Conservation (phyloP, 2,113 vertebrate species). For the Hylia prasina region DNA sequence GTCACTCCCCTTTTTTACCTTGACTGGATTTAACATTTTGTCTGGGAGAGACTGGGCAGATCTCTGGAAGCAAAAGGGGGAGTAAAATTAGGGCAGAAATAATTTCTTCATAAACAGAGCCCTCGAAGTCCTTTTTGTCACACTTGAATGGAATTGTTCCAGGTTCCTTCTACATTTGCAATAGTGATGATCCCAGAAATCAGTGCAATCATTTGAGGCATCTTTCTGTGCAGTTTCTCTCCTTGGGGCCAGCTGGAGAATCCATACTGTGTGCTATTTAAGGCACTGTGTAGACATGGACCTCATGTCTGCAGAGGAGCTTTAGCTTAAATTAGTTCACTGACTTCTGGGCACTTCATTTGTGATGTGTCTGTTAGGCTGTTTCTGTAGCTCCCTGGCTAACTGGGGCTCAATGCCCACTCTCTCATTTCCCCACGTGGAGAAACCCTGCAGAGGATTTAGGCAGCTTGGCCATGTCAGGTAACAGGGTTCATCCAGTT, state of each 20-base stretch:
- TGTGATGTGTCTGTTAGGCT: background rate
- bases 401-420: background rate
- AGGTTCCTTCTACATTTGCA: background rate
- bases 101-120: background rate
- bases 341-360: background rate
- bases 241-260: background rate
- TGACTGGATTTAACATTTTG: background rate
- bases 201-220: background rate
- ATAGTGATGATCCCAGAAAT: background rate
- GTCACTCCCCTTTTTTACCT: background rate
- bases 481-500: background rate
- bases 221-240: background rate
- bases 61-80: background rate
- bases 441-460: background rate
- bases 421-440: accelerated
- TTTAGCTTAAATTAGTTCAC: constrained; percentile 22
- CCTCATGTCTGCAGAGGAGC: background rate
- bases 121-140: background rate
- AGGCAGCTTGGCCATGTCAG: background rate
- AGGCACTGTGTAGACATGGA: background rate
- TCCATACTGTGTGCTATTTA: background rate
- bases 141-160: background rate
- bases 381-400: background rate
- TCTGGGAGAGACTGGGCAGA: background rate
- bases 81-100: background rate